These are phyloP conservation scores for Drosophila ficusphila DNA, from an alignment of 1,140 invertebrate genomes.

Conservation along the genomic window DNA sequence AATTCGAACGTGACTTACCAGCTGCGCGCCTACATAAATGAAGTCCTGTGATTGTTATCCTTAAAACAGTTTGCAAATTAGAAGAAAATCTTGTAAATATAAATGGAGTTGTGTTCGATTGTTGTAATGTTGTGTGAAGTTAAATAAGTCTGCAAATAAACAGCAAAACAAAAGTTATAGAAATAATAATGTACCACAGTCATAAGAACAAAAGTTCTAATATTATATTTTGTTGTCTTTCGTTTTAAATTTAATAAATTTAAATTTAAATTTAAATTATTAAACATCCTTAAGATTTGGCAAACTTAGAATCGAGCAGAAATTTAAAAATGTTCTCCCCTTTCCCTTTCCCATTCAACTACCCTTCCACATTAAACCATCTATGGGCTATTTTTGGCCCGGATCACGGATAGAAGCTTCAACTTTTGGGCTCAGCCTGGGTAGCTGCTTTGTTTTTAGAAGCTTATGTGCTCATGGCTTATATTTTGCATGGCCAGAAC, in stretches of 20 bases:
- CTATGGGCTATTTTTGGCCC: slow-evolving; percentile 5
- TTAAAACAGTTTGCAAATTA: background rate
- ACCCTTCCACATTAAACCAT: background rate
- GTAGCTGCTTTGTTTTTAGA: slow-evolving; percentile 48
- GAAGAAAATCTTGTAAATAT: background rate
- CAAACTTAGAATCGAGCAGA: too few relatives aligned
- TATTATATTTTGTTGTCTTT: too few relatives aligned
- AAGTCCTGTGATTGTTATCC: background rate
- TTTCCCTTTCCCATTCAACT: background rate
- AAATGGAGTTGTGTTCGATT: too few relatives aligned
- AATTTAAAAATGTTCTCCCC: too few relatives aligned
- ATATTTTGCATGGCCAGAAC: slow-evolving; percentile 33
- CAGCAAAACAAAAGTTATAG: background rate
- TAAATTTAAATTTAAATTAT: too few relatives aligned
- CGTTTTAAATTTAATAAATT: too few relatives aligned
- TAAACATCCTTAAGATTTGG: too few relatives aligned
- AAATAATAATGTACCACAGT: too few relatives aligned
- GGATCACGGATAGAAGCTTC: slow-evolving; percentile 15
- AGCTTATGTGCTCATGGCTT: slow-evolving; percentile 54
- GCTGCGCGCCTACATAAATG: background rate
- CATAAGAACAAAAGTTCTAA: too few relatives aligned
- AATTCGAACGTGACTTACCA: slow-evolving; percentile 51
- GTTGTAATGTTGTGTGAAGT: too few relatives aligned
- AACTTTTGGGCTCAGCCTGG: slow-evolving; percentile 37
- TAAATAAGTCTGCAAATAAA: too few relatives aligned